Evolutionary conservation across 2,113 vertebrate species (phyloP).

Genomic region (Miniopterus natalensis): DNA sequence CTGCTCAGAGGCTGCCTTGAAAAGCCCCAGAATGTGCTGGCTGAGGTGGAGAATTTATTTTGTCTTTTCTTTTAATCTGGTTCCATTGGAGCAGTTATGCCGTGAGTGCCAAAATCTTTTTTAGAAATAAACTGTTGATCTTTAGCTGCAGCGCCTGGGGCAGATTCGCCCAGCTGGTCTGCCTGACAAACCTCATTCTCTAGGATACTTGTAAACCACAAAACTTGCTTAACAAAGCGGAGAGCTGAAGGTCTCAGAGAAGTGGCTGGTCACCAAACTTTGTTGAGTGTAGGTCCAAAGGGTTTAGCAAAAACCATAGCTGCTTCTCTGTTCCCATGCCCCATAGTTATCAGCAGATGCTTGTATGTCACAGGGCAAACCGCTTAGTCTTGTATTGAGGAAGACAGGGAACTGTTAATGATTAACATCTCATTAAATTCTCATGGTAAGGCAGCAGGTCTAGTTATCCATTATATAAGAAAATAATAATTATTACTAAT

Average conservation of each 20-base stretch:
- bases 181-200: neutral
- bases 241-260: neutral
- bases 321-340: neutral
- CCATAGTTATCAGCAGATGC: neutral
- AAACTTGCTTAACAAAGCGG: neutral
- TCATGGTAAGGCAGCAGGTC: neutral
- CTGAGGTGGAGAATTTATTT: neutral
- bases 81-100: neutral
- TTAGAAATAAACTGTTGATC: conserved; percentile 13
- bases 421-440: neutral
- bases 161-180: neutral
- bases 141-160: neutral
- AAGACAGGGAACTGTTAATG: neutral
- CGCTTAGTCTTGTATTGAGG: neutral
- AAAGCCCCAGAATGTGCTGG: neutral
- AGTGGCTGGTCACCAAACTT: neutral
- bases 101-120: neutral
- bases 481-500: neutral
- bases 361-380: neutral
- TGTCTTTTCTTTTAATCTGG: neutral
- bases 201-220: neutral
- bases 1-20: neutral
- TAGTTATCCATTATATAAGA: neutral
- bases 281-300: neutral
- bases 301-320: conserved; percentile 17